A percentile compares a stretch with the other conserved stretches of the same genome.
phyloP scores from a whole-genome alignment of 2,113 vertebrate species.

The Microcebus lehilahytsara region DNA sequence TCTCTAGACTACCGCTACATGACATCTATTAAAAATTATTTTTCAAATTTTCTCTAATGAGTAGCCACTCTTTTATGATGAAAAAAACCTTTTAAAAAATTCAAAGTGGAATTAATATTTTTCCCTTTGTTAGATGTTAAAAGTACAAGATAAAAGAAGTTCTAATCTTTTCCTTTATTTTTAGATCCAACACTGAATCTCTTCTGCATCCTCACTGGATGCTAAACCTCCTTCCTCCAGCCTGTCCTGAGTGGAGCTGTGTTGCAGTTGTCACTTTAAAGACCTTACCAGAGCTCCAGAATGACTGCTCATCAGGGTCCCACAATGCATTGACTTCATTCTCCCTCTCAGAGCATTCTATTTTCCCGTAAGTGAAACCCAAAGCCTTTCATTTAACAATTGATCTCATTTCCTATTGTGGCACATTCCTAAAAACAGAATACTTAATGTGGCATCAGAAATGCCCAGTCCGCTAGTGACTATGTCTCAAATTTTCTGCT shows the following conservation, averaged over 20 bases:
- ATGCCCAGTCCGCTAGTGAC: neutral
- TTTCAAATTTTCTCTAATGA: neutral
- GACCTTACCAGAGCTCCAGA: neutral
- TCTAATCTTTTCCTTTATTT: neutral
- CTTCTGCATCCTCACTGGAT: rapidly evolving
- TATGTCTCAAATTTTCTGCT: neutral
- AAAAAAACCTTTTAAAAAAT: neutral
- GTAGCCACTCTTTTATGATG: neutral
- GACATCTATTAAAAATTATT: neutral
- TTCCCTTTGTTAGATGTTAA: neutral
- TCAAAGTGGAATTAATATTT: neutral
- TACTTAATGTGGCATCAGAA: neutral
- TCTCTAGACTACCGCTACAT: neutral
- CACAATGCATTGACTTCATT: rapidly evolving
- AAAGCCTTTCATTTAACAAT: neutral
- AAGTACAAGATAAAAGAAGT: neutral
- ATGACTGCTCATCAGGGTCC: neutral
- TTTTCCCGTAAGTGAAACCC: neutral
- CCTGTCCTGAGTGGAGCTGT: neutral
- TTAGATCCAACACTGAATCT: neutral
- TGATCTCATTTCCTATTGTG: neutral
- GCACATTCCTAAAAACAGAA: neutral
- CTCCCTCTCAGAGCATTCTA: neutral
- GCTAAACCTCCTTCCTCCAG: neutral
- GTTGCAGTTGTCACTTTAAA: neutral